Conservation (phyloP, 1,140 invertebrate genomes). For the Caerostris darwini region DNA sequence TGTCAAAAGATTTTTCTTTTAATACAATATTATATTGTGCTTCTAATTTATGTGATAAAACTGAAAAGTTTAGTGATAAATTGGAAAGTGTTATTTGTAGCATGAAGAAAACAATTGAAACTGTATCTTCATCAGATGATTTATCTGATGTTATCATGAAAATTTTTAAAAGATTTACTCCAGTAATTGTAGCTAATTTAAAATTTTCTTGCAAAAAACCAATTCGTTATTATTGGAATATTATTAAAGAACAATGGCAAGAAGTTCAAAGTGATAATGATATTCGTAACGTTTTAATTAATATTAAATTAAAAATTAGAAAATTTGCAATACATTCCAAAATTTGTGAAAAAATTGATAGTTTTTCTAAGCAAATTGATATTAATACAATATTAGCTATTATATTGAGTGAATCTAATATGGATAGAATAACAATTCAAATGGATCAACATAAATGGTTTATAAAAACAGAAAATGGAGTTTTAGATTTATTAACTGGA, state of each 20-base stretch:
- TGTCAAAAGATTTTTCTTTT: conserved; percentile 25
- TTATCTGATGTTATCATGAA: background rate
- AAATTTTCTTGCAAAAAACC: conserved; percentile 33
- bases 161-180: conserved; percentile 18
- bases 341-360: background rate
- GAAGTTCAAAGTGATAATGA: conserved; percentile 12
- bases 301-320: conserved; percentile 37
- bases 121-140: background rate
- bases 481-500: conserved; percentile 62
- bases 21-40: conserved; percentile 56
- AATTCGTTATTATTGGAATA: conserved; percentile 20
- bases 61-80: background rate
- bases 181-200: background rate
- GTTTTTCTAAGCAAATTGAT: background rate
- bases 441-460: conserved; percentile 52
- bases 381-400: background rate
- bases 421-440: conserved; percentile 13
- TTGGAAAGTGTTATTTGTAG: background rate
- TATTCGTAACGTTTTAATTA: background rate
- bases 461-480: conserved; percentile 19
- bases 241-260: conserved; percentile 43
- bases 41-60: background rate
- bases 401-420: conserved; percentile 17
- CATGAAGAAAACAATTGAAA: conserved; percentile 12
- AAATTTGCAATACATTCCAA: background rate